Conservation (phyloP, 2,888 invertebrate species). For the Seladonia tumulorum region DNA sequence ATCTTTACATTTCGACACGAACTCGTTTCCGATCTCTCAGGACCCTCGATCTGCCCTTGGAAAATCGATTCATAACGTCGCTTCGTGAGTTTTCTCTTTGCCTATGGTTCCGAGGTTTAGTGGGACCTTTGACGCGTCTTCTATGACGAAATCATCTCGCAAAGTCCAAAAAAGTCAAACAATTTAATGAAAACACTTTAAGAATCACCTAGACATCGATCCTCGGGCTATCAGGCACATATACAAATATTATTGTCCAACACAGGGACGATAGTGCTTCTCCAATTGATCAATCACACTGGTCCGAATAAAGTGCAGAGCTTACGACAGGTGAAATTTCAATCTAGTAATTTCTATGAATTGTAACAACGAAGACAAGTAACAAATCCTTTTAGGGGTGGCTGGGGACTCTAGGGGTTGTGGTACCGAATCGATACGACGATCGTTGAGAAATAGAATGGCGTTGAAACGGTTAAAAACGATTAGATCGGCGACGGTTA, state of each 20-base stretch:
- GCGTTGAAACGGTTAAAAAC: background rate
- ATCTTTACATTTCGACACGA: conserved; percentile 59
- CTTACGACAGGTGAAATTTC: no score
- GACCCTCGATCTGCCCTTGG: background rate
- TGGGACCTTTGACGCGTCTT: background rate
- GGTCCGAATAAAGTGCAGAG: no score
- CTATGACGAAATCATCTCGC: background rate
- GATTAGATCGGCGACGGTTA: background rate
- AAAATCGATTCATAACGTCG: background rate
- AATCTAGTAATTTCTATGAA: background rate
- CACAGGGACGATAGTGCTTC: no score
- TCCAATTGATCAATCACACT: no score
- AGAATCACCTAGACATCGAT: no score
- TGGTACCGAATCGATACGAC: no score
- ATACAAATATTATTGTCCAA: no score
- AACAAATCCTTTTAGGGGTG: background rate
- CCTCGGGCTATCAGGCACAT: no score
- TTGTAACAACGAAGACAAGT: background rate
- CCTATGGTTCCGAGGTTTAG: background rate
- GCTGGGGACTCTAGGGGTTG: no score
- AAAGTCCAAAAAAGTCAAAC: background rate
- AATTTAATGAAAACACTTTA: background rate
- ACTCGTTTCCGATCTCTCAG: background rate
- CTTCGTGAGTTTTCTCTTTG: background rate
- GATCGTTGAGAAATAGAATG: background rate